Percentiles rank a stretch among this genome's conserved stretches.
phyloP scores from a whole-genome alignment of 1,140 invertebrate species.

The Nixonia krombeini region DNA sequence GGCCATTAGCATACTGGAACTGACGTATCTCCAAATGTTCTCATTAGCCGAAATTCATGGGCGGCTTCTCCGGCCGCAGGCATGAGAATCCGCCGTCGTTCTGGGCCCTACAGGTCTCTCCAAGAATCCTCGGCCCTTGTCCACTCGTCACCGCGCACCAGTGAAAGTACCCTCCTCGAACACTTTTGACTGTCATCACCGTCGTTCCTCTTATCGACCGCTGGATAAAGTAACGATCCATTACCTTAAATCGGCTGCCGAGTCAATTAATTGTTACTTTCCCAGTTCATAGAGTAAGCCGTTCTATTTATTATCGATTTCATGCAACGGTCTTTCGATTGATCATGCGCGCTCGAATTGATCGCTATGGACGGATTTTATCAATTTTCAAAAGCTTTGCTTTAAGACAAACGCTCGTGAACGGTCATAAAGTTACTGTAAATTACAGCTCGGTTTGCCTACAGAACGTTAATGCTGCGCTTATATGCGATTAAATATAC shows the following conservation, averaged over 20 bases:
- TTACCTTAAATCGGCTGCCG: not conserved
- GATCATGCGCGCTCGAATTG: no score
- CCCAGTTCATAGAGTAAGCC: no score
- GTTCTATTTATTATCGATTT: no score
- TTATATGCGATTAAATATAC: no score
- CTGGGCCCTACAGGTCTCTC: conserved; percentile 23
- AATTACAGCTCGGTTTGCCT: no score
- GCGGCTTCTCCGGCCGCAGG: conserved; percentile 62
- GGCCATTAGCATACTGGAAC: conserved; percentile 73
- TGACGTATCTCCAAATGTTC: conserved; percentile 73
- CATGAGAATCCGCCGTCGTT: conserved; percentile 31
- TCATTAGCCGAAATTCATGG: conserved; percentile 73
- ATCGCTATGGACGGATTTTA: no score
- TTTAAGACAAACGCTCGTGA: no score
- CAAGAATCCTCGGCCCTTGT: conserved; percentile 4
- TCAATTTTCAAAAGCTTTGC: no score
- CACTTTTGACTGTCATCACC: conserved; percentile 14
- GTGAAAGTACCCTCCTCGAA: conserved; percentile 31
- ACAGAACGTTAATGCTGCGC: no score
- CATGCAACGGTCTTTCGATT: no score
- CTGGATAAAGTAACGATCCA: conserved; percentile 37
- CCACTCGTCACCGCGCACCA: conserved; percentile 17
- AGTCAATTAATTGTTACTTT: not conserved
- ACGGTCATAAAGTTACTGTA: no score
- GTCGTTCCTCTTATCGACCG: conserved; percentile 37